Conservation (phyloP, 2,113 vertebrate genomes). For the Aegotheles bennettii region DNA sequence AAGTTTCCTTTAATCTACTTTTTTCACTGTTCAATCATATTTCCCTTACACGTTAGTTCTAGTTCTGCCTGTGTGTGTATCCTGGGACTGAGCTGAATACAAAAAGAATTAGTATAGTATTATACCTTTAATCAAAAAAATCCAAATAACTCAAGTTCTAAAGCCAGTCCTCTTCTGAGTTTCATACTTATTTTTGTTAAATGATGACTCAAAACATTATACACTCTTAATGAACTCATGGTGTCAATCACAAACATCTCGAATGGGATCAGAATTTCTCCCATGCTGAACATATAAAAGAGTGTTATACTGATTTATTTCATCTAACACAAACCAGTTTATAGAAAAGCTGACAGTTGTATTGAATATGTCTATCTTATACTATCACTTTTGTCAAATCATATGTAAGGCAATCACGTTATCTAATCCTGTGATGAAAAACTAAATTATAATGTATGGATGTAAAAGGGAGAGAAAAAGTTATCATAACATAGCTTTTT, state of each 20-base stretch:
- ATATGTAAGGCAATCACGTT: not conserved
- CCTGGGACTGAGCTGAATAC: not conserved
- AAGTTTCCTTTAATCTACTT: not conserved
- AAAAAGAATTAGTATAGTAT: not conserved
- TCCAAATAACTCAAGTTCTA: not conserved
- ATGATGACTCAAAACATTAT: not conserved
- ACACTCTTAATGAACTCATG: not conserved
- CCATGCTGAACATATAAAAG: not conserved
- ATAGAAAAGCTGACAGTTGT: not conserved
- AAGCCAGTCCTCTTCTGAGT: not conserved
- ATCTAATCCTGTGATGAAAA: not conserved
- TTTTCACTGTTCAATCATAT: not conserved
- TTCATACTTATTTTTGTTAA: not conserved
- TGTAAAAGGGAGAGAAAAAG: not conserved
- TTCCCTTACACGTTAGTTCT: not conserved
- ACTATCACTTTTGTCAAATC: not conserved
- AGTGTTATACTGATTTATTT: not conserved
- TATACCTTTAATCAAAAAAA: not conserved
- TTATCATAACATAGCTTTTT: not conserved
- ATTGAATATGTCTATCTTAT: not conserved
- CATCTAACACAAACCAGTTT: not conserved
- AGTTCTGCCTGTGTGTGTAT: not conserved
- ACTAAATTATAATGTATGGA: not conserved
- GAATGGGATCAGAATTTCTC: not conserved
- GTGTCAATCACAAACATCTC: not conserved